Evolutionary conservation across 2,113 vertebrate species (phyloP), one percentile per base, ranked within the genome.

Genomic region (Gracilinanus agilis): DNA sequence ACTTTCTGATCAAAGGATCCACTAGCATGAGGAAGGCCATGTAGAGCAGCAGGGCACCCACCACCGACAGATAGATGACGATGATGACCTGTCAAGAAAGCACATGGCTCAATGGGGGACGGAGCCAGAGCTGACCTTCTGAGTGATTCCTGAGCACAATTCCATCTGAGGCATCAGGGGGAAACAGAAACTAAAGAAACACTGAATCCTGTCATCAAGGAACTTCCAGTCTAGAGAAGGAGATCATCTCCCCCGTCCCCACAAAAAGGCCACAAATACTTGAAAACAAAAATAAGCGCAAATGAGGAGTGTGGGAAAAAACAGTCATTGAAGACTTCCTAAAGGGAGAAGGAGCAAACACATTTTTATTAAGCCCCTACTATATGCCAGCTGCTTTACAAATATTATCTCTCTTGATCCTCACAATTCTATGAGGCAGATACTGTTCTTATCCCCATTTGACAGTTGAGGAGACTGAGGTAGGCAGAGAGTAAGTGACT

Each of bases 21-120:
- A 99, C 99, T 94, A 99, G 98, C 96, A 99, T 99, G 88, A 99
- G 98, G 97, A 99, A 99, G 9, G 99, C 98, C 99, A 99, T 99
- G 98, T 99, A 99, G 24, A 99, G 98, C 67, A 99, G 97, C 96
- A 99, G 98, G 0, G 99, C 99, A 0, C 99, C 99, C 90, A 99
- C 99, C 94, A 99, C 99, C 0, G 99, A 99, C 97, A 99, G 98
- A 98, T 99, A 99, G 97, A 99, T 99, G 96, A 99, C 99, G 96
- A 99, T 99, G 96, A 99, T 99, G 96, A 99, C 98, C 99, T 99
- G 97, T 0, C 54, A 83, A 44, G 90, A 55, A 92, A 54, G 90
- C 27, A 97, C 58, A 3, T 0, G 0, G 56, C 49, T 3, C 95
- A 11, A 44, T 23, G 90, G 93, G 24, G 44, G 55, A 40, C 24